Base-by-base conservation (phyloP, 2,797 vertebrate genomes). In the Selene dorsalis region DNA sequence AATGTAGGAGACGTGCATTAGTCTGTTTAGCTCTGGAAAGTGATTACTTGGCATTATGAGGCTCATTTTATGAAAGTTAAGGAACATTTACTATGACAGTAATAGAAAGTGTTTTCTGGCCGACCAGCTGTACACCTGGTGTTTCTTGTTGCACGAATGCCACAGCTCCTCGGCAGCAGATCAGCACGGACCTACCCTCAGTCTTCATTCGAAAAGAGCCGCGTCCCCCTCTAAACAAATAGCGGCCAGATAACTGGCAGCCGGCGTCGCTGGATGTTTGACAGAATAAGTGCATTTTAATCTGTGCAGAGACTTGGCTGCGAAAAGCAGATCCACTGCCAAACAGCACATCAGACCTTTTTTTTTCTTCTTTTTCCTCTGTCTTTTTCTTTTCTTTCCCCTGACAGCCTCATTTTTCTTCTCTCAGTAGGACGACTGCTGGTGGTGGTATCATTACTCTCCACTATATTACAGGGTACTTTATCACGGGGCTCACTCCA, bases 381-480 rank as follows among this genome's bases (percentile, higher is more conserved):
- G 66, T 87, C 73, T 75, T 83, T 75, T 88, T 72, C 71, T 84
- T 89, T 82, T 82, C 74, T 88, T 81, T 74, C 65, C 63, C 58
- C 70, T 86, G 90, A 91, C 89, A 82, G 82, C 62, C 77, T 92
- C 73, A 87, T 92, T 90, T 89, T 58, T 87, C 88, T 80, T 80
- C 65, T 82, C 86, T 78, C 81, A 68, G 79, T 80, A 35, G 87
- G 87, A 82, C 9, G 39, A 64, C 84, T 83, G 85, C 77, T 79
- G 78, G 64, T 86, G 66, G 83, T 78, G 77, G 75, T 91, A 75
- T 91, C 82, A 85, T 84, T 91, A 88, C 85, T 79, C 79, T 63
- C 72, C 71, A 68, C 74, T 82, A 75, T 63, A 85, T 88, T 85
- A 90, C 84, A 73, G 79, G 83, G 67, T 79, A 63, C 86, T 91